These are phyloP conservation scores for Thunnus maccoyii DNA, from an alignment of 2,113 vertebrate genomes.

Conservation along the genomic window DNA sequence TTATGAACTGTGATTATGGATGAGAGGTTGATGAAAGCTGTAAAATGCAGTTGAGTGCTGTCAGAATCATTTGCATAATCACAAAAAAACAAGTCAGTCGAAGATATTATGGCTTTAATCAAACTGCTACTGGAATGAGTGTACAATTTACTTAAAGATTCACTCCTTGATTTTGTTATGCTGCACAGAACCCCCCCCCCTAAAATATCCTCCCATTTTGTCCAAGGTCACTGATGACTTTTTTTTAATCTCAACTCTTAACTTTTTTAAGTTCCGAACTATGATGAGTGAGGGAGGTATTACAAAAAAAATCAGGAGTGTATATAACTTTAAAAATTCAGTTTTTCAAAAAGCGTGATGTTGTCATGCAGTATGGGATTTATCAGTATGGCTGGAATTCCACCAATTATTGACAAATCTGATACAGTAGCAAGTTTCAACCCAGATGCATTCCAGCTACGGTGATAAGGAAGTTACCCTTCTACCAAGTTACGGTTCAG, in stretches of 20 bases:
- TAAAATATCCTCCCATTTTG: not conserved
- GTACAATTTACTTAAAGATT: not conserved
- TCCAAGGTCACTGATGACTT: not conserved
- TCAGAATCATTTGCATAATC: slow-evolving; percentile 24
- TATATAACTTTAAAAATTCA: too few relatives aligned
- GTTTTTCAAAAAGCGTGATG: not conserved
- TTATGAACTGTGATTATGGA: slow-evolving; percentile 48
- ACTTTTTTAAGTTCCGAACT: not conserved
- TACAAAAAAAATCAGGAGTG: too few relatives aligned
- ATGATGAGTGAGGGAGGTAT: not conserved
- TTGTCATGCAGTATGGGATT: not conserved
- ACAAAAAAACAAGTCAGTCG: slow-evolving; percentile 34
- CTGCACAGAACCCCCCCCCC: not conserved
- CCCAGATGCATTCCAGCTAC: slow-evolving; percentile 5
- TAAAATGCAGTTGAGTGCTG: slow-evolving; percentile 41
- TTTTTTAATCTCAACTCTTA: not conserved
- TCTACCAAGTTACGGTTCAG: slow-evolving; percentile 42
- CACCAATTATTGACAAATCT: slow-evolving; percentile 31
- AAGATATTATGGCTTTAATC: slow-evolving; percentile 40
- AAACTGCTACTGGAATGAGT: not conserved
- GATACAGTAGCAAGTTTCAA: slow-evolving; percentile 12
- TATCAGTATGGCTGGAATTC: slow-evolving; percentile 26
- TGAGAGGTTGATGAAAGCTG: slow-evolving; percentile 55
- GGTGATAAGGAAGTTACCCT: slow-evolving; percentile 37
- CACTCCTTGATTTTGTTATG: not conserved